These are phyloP conservation scores for Chiloscyllium punctatum DNA, from an alignment of 2,797 vertebrate species.

Conservation along the genomic window DNA sequence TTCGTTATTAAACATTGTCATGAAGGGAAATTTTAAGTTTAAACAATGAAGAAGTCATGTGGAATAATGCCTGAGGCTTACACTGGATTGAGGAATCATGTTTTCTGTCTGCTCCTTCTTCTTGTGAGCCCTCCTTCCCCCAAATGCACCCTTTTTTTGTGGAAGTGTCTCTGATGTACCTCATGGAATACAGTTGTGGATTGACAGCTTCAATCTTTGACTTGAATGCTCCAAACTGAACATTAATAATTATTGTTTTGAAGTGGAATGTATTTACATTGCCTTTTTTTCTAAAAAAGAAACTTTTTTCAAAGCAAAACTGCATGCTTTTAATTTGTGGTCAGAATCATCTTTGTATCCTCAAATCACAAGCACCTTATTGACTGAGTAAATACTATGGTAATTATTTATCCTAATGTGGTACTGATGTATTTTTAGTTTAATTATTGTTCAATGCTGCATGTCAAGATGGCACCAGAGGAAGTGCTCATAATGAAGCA, in stretches of 20 bases:
- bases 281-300: too few species aligned
- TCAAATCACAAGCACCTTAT: neutral
- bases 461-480: slow-evolving; percentile 1
- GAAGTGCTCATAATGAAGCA: neutral
- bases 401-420: slow-evolving; percentile 7
- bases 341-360: neutral
- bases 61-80: too few species aligned
- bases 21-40: too few species aligned
- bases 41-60: too few species aligned
- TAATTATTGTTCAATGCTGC: slow-evolving; percentile 23
- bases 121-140: too few species aligned
- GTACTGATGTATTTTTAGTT: slow-evolving; percentile 21
- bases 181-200: neutral
- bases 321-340: slow-evolving; percentile 7
- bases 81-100: too few species aligned
- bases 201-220: neutral
- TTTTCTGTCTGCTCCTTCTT: too few species aligned
- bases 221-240: neutral
- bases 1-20: too few species aligned
- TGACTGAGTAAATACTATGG: neutral
- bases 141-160: neutral
- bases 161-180: neutral
- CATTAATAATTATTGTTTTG: neutral
- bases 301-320: neutral
- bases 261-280: neutral